Base-by-base conservation (phyloP, 1,140 invertebrate genomes). In the Pseudomyrmex flavicornis region DNA sequence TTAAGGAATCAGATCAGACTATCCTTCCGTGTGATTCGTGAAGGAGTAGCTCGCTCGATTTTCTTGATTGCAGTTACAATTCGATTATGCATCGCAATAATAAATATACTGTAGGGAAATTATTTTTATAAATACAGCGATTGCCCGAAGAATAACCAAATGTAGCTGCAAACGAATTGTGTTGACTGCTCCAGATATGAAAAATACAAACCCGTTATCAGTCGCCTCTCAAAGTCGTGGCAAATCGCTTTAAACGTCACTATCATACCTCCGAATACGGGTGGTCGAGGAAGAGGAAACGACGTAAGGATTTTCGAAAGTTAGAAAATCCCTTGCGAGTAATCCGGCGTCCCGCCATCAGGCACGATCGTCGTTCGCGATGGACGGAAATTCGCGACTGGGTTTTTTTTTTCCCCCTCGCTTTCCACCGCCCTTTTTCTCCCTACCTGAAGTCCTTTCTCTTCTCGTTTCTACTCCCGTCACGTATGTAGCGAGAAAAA, bases 401-500 rank as follows among this genome's bases (percentile, higher is more conserved):
- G 5, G 35, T 35, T 35, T 35, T 35, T 73, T 84, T 90, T 86
- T 89, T 87, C 79, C 17, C 66, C 88, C 70, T 68, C 72, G 22
- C 69, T 50, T 77, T 83, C 68, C 63, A 56, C 73, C 62, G 68
- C 80, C 76, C 62, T 80, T 82, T 35, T 73, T 65, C 63, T 62
- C 68, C 74, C 84, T 83, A 82, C 26, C 65, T 83, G 79, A n/a
- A 5, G 82, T 84, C 77, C 86, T 89, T 90, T 88, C 87, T 83
- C 86, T 76, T 50, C 91, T 92, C 90, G 92, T 93, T 93, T 91
- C 89, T 88, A 94, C 93, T 93, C 94, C 80, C 89, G 94, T 94
- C 94, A 94, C 94, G 94, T 94, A 94, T 94, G 92, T 94, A 91
- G 93, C 93, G 93, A 94, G 93, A 94, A 94, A 94, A 94, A 94